These are phyloP conservation scores for Polydrusus tereticollis DNA, from an alignment of 2,888 invertebrate genomes.

Conservation along the genomic window DNA sequence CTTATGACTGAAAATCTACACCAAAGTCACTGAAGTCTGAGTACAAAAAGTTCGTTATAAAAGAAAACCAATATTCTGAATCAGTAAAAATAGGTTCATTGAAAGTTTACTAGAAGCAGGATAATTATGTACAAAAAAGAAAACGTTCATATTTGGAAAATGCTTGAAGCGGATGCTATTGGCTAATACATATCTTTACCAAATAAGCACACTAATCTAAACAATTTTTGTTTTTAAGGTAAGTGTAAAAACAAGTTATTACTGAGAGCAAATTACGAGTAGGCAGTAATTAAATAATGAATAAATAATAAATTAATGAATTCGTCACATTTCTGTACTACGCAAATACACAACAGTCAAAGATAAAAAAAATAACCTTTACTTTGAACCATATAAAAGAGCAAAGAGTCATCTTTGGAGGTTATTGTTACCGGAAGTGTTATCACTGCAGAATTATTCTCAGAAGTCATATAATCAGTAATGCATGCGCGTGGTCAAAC, in stretches of 20 bases:
- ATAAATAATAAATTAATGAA: neutral
- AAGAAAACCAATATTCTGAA: no score
- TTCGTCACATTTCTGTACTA: neutral
- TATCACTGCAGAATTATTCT: constrained; percentile 65
- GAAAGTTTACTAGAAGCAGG: no score
- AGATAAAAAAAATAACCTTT: neutral
- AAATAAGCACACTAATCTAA: no score
- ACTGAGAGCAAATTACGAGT: neutral
- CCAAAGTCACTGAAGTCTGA: no score
- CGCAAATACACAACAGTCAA: neutral
- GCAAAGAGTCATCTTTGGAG: constrained; percentile 57
- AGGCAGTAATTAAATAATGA: neutral
- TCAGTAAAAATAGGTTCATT: no score
- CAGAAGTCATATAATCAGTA: constrained; percentile 59
- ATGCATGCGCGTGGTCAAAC: constrained; percentile 54
- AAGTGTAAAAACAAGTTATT: neutral
- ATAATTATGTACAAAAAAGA: no score
- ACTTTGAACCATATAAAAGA: constrained; percentile 21
- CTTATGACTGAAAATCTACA: no score
- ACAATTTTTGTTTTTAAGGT: constrained; percentile 2
- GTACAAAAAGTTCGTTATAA: no score
- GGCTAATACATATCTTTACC: no score
- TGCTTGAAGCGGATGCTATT: no score
- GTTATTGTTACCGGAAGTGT: constrained; percentile 66
- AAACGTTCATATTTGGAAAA: no score